A percentile compares a stretch with the other conserved stretches of the same genome.
Conservation (phyloP, 1,140 invertebrate species). For the Dreissena rostriformis region DNA sequence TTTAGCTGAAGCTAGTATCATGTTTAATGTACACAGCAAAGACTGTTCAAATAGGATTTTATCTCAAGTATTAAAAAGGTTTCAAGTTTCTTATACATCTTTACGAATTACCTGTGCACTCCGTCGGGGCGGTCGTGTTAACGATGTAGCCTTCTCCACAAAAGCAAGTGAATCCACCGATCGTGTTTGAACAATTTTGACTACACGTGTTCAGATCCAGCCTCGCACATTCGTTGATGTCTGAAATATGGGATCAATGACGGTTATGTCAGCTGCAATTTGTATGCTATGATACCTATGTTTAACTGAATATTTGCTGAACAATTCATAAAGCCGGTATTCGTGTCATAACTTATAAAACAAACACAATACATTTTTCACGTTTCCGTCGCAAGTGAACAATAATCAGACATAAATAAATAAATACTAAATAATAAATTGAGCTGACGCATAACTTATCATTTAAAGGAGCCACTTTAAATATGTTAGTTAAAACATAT, state of each 20-base stretch:
- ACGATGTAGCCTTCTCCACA: slow-evolving; percentile 43
- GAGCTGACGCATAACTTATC: neutral
- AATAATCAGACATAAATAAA: neutral
- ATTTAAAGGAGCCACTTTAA: neutral
- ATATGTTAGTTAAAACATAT: neutral
- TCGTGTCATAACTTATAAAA: too few relatives aligned
- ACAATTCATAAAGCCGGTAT: too few relatives aligned
- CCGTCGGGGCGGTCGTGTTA: neutral
- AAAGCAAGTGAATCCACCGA: slow-evolving; percentile 56
- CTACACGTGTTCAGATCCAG: slow-evolving; percentile 10
- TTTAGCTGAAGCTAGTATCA: too few relatives aligned
- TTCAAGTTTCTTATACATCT: neutral
- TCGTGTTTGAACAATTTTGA: slow-evolving; percentile 55
- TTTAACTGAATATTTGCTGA: too few relatives aligned
- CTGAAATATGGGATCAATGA: neutral
- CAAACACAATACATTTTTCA: too few relatives aligned
- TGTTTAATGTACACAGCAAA: neutral
- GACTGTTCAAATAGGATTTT: neutral
- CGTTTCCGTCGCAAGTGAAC: neutral
- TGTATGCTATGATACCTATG: too few relatives aligned
- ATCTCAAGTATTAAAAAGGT: too few relatives aligned
- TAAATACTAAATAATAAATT: neutral
- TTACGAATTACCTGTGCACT: neutral
- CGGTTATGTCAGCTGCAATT: too few relatives aligned
- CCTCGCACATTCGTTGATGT: slow-evolving; percentile 41